A percentile compares a stretch with the other conserved stretches of the same genome.
These are phyloP conservation scores for Lasioglossum villosulum DNA, from an alignment of 2,888 invertebrate species.

Conservation along the genomic window DNA sequence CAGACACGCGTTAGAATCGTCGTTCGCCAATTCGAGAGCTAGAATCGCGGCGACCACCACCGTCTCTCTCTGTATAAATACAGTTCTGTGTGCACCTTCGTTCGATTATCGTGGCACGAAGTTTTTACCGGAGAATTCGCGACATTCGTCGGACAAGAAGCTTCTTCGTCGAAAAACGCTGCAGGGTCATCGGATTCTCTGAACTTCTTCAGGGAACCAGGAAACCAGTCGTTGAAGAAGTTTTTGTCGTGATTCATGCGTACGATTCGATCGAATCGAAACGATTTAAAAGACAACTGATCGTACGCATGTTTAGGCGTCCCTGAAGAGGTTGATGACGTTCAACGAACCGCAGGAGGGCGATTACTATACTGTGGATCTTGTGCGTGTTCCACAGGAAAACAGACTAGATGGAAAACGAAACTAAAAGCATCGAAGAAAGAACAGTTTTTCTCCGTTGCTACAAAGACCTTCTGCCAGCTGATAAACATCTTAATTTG, in stretches of 20 bases:
- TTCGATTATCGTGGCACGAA: neutral
- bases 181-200: neutral
- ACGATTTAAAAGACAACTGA: too few species aligned
- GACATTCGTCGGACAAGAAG: neutral
- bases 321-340: too few species aligned
- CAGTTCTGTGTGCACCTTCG: slow-evolving; percentile 14
- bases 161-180: neutral
- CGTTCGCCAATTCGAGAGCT: neutral
- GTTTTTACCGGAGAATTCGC: neutral
- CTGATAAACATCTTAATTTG: neutral
- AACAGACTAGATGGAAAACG: neutral
- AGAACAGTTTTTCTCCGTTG: too few species aligned
- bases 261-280: too few species aligned
- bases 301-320: too few species aligned
- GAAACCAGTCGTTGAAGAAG: neutral
- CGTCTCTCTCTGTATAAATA: neutral
- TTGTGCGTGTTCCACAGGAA: neutral
- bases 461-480: too few species aligned
- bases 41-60: slow-evolving; percentile 43
- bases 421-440: too few species aligned
- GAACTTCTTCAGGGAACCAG: neutral
- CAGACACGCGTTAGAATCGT: slow-evolving; percentile 11
- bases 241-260: neutral
- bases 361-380: neutral
- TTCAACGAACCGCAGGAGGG: too few species aligned